Evolutionary conservation across 2,113 vertebrate genomes (phyloP), one percentile per base, ranked within the genome.

Genomic region (Mixornis gularis): DNA sequence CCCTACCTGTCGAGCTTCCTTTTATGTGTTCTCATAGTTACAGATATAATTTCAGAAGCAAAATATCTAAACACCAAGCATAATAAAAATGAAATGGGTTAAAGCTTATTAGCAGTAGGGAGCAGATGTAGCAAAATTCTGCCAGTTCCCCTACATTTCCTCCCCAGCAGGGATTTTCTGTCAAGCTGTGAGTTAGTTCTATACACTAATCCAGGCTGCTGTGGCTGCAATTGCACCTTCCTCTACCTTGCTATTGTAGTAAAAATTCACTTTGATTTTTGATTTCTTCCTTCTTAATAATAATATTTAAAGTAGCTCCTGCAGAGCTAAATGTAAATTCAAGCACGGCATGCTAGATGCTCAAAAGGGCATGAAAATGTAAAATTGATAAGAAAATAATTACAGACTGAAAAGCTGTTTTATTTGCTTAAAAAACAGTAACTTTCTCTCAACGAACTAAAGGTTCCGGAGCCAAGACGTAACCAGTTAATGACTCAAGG

Each of bases 81-180:
- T 97, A 97, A 98, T 98, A 98, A 98, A 98, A 99, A 98, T 95
- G 98, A 98, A 98, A 98, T 97, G 98, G 98, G 98, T 98, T 98
- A 98, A 98, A 98, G 98, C 97, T 97, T 97, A 97, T 95, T 97
- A 98, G 97, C 98, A 98, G 98, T 98, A 92, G 98, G 98, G 98
- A 98, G 98, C 98, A 99, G 98, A 98, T 98, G 98, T 97, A 98
- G 96, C 95, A 97, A 98, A 97, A 98, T 98, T 98, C 98, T 98
- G 98, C 97, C 98, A 98, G 98, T 98, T 99, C 98, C 97, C 96
- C 98, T 98, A 98, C 98, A 98, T 99, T 99, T 99, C 98, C 98
- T 98, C 98, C 98, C 93, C 99, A 98, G 98, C 98, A 95, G 98
- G 99, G 96, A 89, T 97, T 95, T 98, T 98, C 97, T 98, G 95